Evolutionary conservation across 2,888 invertebrate species (phyloP).

Genomic region (Proisotoma minuta): DNA sequence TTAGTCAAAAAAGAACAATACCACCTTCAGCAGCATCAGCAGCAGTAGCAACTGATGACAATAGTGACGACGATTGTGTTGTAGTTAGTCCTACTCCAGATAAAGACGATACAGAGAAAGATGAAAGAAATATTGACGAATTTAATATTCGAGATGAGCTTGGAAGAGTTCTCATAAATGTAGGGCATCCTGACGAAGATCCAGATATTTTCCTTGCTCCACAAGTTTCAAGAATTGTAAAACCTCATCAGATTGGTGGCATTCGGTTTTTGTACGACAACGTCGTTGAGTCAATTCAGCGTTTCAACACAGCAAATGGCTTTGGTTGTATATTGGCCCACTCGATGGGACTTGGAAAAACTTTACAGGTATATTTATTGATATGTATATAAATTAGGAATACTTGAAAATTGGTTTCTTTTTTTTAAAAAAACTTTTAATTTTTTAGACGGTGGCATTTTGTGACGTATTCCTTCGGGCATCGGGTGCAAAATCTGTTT

Average conservation of each 20-base stretch:
- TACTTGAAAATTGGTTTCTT: no score
- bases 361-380: constrained; percentile 64
- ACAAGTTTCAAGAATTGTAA: constrained; percentile 80
- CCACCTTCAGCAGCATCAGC: neutral
- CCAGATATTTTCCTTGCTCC: constrained; percentile 87
- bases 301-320: constrained; percentile 78
- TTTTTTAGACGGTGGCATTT: constrained; percentile 74
- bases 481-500: constrained; percentile 78
- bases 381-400: no score
- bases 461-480: constrained; percentile 91
- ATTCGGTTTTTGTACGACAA: constrained; percentile 94
- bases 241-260: constrained; percentile 96
- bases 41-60: constrained; percentile 52
- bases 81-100: constrained; percentile 73
- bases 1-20: neutral
- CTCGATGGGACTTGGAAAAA: constrained; percentile 99
- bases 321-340: constrained; percentile 98
- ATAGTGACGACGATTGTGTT: constrained; percentile 80
- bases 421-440: constrained; percentile 1
- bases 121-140: constrained; percentile 85
- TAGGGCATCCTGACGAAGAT: constrained; percentile 86
- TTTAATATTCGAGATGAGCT: constrained; percentile 86
- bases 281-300: constrained; percentile 84
- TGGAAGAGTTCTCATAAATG: constrained; percentile 86
- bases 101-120: constrained; percentile 68